Evolutionary conservation across 2,888 invertebrate species (phyloP).

Genomic region (Fissipunctia ypsillon): DNA sequence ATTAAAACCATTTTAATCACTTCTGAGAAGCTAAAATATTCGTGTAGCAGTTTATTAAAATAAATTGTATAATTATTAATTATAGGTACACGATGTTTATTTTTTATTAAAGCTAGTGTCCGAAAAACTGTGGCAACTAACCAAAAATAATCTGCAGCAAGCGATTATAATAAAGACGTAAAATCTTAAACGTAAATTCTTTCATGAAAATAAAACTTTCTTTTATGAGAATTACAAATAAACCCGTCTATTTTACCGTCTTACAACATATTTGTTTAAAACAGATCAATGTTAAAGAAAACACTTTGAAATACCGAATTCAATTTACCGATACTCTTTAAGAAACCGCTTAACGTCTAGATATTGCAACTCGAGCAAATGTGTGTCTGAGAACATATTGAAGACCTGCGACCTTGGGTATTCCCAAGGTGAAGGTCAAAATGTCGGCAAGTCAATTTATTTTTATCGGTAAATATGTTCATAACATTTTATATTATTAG

Average conservation of each 20-base stretch:
- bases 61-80: not conserved
- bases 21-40: not conserved
- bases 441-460: constrained; percentile 51
- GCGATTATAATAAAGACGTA: not conserved
- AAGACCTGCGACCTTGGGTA: constrained; percentile 33
- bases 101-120: not conserved
- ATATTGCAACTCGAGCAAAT: constrained; percentile 50
- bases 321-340: constrained; percentile 45
- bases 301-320: constrained; percentile 46
- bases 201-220: not conserved
- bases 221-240: not conserved
- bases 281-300: constrained; percentile 35
- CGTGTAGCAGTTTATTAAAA: too few species aligned
- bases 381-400: constrained; percentile 53
- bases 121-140: not conserved
- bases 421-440: constrained; percentile 19
- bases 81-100: not conserved
- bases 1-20: not conserved
- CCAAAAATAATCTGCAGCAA: not conserved
- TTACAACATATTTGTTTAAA: constrained; percentile 17
- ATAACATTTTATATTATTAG: constrained; percentile 38
- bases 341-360: constrained; percentile 41
- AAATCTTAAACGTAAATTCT: too few species aligned
- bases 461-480: constrained; percentile 58
- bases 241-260: not conserved